Base-by-base conservation (phyloP, 2,113 vertebrate genomes). In the Onychostoma macrolepis region DNA sequence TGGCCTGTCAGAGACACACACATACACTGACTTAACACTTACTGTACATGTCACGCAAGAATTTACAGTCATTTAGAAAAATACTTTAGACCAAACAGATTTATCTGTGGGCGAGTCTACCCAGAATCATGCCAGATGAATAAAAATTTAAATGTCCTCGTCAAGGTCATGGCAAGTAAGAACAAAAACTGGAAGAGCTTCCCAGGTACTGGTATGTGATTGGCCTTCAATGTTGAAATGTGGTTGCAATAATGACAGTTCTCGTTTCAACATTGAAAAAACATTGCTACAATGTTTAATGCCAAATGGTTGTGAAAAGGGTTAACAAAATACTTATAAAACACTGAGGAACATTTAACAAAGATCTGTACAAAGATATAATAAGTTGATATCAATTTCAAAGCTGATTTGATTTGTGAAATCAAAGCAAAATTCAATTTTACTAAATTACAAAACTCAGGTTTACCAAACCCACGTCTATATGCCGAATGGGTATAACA, bases 1-100 rank as follows among this genome's bases (percentile, higher is more conserved):
- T 99, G 98, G 4, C 98, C 98, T 99, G 91, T 7, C 74, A 63
- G 48, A 15, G 48, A 33, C 28, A 50, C 48, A 85, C 43, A 72
- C 33, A 56, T 9, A 58, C 6, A 69, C 43, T 15, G 11, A 38
- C 7, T 61, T 61, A 53, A 33, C 28, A 65, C n/a, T 65, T 26
- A 43, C 12, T 8, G 24, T 26, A 75, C 24, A 38, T 69, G 69
- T 8, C 41, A 75, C 41, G 28, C 72, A 75, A n/a, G 19, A 74
- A 41, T 21, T 41, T 11, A 13, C 65, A 67, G 12, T 65, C 1
- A 67, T 67, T 30, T 33, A 6, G 15, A 67, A 67, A 30, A 63
- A 10, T n/a, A 65, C 11, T 65, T 65, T 69, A 8, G 15, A 69
- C 15, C 15, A 69, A 33, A 19, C 2, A 8, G 65, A 69, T 69